Evolutionary conservation across 1,140 invertebrate species (phyloP).

Genomic region (Penaeus vannamei): DNA sequence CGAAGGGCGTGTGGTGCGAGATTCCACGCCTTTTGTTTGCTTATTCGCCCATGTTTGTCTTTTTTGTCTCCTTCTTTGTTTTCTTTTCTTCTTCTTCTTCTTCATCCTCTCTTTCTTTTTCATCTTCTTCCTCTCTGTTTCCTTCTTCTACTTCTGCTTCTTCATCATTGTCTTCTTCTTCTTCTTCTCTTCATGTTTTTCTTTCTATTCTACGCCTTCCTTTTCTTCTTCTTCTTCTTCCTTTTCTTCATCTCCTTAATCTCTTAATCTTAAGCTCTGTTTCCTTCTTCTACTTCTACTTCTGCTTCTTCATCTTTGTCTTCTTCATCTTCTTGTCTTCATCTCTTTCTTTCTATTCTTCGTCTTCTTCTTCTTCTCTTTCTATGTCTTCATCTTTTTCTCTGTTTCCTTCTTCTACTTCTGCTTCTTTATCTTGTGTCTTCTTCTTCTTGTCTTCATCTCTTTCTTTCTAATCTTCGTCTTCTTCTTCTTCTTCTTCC

Average conservation of each 20-base stretch:
- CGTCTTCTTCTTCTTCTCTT: neutral
- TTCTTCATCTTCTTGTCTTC: neutral
- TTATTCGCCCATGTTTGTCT: slow-evolving; percentile 19
- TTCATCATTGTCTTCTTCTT: neutral
- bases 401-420: too few relatives aligned
- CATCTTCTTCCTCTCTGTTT: neutral
- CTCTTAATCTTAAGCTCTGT: neutral
- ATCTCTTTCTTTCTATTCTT: neutral
- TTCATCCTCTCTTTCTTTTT: too few relatives aligned
- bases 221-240: neutral
- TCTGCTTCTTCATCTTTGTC: too few relatives aligned
- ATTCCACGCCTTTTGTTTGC: too few relatives aligned
- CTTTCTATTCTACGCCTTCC: neutral
- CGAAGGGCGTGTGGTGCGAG: too few relatives aligned
- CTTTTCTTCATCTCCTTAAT: neutral
- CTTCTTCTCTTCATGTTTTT: neutral
- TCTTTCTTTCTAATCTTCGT: neutral
- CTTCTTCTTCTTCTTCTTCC: neutral
- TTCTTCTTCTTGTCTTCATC: neutral
- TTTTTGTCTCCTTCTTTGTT: too few relatives aligned
- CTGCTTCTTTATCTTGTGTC: too few relatives aligned
- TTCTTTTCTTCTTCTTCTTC: too few relatives aligned
- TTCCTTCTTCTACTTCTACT: neutral
- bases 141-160: too few relatives aligned
- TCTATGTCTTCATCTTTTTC: neutral